Conservation (phyloP, 1,140 invertebrate species). For the Procambarus virginalis region DNA sequence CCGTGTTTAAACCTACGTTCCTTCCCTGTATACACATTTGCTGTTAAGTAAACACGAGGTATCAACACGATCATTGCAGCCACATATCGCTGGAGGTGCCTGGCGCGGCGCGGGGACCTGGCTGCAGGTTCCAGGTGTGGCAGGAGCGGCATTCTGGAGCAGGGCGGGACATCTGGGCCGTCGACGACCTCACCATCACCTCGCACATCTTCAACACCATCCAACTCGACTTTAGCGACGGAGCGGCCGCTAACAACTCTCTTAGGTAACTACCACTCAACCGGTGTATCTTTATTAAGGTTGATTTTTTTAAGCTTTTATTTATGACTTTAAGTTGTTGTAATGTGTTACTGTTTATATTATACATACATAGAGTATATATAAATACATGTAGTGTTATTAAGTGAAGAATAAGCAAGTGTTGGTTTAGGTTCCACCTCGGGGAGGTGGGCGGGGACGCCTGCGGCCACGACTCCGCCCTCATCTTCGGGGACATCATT, state of each 20-base stretch:
- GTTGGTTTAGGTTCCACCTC: constrained; percentile 71
- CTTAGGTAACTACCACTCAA: constrained; percentile 31
- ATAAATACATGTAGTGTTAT: no score
- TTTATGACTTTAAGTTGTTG: no score
- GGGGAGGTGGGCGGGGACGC: constrained; percentile 72
- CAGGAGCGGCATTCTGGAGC: constrained; percentile 75
- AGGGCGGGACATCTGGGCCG: constrained; percentile 75
- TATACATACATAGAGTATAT: no score
- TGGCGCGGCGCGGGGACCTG: constrained; percentile 7
- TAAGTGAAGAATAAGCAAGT: background rate
- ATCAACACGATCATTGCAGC: background rate
- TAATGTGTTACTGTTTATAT: no score
- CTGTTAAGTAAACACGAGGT: no score
- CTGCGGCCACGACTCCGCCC: constrained; percentile 70
- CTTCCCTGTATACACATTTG: no score
- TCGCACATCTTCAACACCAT: constrained; percentile 73
- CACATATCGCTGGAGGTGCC: constrained; percentile 26
- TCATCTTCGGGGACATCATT: constrained; percentile 61
- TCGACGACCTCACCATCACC: constrained; percentile 75
- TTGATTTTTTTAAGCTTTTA: no score
- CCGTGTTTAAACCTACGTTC: no score
- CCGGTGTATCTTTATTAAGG: no score
- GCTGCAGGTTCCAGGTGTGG: constrained; percentile 72
- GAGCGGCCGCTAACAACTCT: constrained; percentile 71
- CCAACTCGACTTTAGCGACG: constrained; percentile 73